Base-by-base conservation (phyloP, 2,888 invertebrate genomes). In the Scotopteryx bipunctaria region DNA sequence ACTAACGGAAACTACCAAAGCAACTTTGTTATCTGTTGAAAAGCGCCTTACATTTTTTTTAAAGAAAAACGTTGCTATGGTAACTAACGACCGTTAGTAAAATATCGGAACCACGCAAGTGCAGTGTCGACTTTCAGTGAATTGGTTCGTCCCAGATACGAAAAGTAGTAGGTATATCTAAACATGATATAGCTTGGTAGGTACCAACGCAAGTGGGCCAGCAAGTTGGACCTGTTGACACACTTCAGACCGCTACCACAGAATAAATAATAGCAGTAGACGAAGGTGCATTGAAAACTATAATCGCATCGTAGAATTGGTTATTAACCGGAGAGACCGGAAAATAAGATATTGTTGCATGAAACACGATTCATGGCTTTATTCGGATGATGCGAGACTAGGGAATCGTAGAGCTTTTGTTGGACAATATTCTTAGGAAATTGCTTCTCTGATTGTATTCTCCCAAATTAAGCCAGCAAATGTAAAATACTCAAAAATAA, bases 201-300 rank as follows among this genome's bases (percentile, higher is more conserved):
- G 41, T 13, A 16, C 33, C 14, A 58, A n/a, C n/a, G n/a, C n/a
- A n/a, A 63, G 63, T 60, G 29, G 50, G 63, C 23, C 60, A 47
- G 3, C 38, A 32, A 36, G 27, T 21, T 44, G 69, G 64, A 75
- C 72, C 71, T 67, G 75, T 63, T 68, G 68, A 64, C 73, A 70
- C 61, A 73, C 71, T 70, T 75, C 61, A 57, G 56, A 45, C 36
- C 57, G 65, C 57, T 23, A 14, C 37, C 47, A 48, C 54, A 45
- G 48, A 44, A 40, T 43, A 43, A 9, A 35, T 31, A 21, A 16
- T 35, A 36, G 29, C 27, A 37, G 57, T 50, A 62, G 69, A 70
- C 59, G 66, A 46, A 55, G 52, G 52, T 48, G 57, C 29, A 47
- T 47, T 54, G 47, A 52, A 55, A 55, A 52, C 47, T 48, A 36